Evolutionary conservation across 2,888 invertebrate genomes (phyloP), one percentile per base, ranked within the genome.

Genomic region (Sesia bembeciformis): DNA sequence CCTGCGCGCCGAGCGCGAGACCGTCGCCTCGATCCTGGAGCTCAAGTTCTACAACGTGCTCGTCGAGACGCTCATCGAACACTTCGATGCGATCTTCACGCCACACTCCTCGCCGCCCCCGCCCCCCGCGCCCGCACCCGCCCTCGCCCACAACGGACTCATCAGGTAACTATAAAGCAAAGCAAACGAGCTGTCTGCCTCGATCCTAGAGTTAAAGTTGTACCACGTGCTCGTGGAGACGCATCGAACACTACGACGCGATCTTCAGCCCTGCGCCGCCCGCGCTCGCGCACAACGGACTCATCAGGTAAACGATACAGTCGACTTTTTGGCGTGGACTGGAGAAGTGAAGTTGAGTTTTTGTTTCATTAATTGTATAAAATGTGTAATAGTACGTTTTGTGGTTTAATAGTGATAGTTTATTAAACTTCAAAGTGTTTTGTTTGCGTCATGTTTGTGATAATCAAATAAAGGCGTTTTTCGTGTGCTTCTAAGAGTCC

Each of bases 1-100:
- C 69, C 91, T 99, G 78, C 92, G 98, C 58, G 96, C 98, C 4
- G 95, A 97, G 90, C 97, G 98, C 78, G 98, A 99, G 90, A 97
- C 98, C 5, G 97, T 99, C 58, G 98, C 99, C 57, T 97, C 98
- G 74, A 98, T 99, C 74, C 95, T 99, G 92, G 98, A 99, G 86
- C 96, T 99, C 66, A 99, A 99, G 90, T 99, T 99, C 91, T 98
- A 97, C 90, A 99, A 99, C 89, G 97, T 99, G 73, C 97, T 99
- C 62, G 97, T 99, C 55, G 98, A 99, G 90, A 96, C 98, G 75
- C 91, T 99, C 61, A 96, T 99, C 58, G 96, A 96, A 68, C 77
- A 83, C 78, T 74, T 65, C 49, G 95, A 97, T 57, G 60, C 82
- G 49, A 75, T 79, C 72, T 56, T 62, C 42, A 54, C 58, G 54